Evolutionary conservation across 2,797 vertebrate genomes (phyloP).

Genomic region (Tokudaia tokunoshimensis): DNA sequence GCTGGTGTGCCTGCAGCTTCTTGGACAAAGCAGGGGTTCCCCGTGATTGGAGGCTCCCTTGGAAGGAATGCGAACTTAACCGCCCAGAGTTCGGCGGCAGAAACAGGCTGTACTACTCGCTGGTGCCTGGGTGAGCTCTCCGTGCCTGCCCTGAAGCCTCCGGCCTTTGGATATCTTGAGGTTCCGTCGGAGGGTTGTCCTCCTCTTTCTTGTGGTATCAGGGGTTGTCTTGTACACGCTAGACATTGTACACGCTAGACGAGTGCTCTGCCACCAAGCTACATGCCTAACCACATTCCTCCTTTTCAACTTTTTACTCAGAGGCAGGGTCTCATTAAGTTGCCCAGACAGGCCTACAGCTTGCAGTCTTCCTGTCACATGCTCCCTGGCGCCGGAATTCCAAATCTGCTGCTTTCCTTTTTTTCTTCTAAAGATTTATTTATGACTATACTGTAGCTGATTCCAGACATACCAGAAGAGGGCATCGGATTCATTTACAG

Average conservation of each 20-base stretch:
- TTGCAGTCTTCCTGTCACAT: background rate
- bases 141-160: accelerated
- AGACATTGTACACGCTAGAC: background rate
- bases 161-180: background rate
- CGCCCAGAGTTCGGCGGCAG: accelerated
- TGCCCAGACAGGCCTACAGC: background rate
- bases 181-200: accelerated
- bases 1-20: accelerated
- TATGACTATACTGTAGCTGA: too few species aligned
- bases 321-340: background rate
- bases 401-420: background rate
- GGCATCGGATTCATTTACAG: too few species aligned
- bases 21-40: accelerated
- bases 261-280: background rate
- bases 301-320: background rate
- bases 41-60: accelerated
- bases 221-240: background rate
- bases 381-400: background rate
- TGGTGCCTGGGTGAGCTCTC: background rate
- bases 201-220: background rate
- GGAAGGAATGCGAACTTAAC: too few species aligned
- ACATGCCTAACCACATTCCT: background rate
- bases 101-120: accelerated
- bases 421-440: too few species aligned
- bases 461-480: too few species aligned